phyloP scores from a whole-genome alignment of 2,113 vertebrate genomes.

The Thermophis baileyi region DNA sequence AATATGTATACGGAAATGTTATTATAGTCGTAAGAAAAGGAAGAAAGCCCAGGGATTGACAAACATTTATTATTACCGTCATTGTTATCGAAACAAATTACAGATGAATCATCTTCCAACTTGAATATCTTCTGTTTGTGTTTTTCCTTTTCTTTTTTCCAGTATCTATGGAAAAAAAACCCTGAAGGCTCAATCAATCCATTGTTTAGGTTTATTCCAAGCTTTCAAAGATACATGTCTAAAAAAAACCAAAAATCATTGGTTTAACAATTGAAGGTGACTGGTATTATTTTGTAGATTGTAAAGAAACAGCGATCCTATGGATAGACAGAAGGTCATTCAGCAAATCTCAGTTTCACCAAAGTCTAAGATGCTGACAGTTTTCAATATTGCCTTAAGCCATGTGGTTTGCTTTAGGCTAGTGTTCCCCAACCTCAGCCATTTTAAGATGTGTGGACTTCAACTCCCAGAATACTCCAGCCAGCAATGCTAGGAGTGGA shows the following conservation, averaged over 20 bases:
- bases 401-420: not conserved
- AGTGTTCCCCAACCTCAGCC: no score
- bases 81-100: conserved; percentile 43
- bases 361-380: not conserved
- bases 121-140: not conserved
- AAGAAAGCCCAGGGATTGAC: conserved; percentile 54
- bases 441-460: no score
- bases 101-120: not conserved
- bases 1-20: conserved; percentile 59
- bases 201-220: conserved; percentile 44
- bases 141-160: not conserved
- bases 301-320: not conserved
- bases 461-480: no score
- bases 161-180: not conserved
- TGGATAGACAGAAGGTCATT: not conserved
- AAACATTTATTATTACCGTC: conserved; percentile 62
- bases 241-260: not conserved
- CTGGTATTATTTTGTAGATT: conserved; percentile 46
- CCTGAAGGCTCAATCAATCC: not conserved
- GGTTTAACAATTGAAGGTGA: conserved; percentile 36
- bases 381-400: not conserved
- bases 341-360: not conserved
- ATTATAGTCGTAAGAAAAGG: conserved; percentile 53
- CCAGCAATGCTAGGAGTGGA: no score
- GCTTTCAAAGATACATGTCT: not conserved